Percentiles rank a stretch among this genome's conserved stretches.
Evolutionary conservation across 2,888 invertebrate genomes (phyloP).

Genomic region (Colletes collaris): DNA sequence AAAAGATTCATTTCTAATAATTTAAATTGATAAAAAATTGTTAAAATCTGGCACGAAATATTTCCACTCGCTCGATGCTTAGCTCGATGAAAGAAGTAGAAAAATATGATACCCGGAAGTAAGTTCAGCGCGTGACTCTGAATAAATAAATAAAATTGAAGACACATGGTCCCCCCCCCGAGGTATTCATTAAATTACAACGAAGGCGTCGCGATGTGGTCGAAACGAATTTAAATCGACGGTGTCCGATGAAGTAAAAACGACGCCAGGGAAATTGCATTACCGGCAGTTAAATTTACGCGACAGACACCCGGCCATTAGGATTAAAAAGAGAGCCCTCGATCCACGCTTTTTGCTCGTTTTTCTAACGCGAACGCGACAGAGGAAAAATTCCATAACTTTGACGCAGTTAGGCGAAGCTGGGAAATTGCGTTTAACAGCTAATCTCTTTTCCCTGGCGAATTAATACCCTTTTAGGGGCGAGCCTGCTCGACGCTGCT

Average conservation of each 20-base stretch:
- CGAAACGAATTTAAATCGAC: slow-evolving; percentile 35
- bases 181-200: slow-evolving; percentile 2
- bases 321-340: slow-evolving; percentile 17
- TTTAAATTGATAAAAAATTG: no score
- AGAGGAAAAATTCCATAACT: slow-evolving; percentile 25
- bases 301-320: slow-evolving; percentile 20
- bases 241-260: slow-evolving; percentile 38
- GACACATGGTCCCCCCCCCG: neutral
- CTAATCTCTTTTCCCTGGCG: neutral
- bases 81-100: no score
- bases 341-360: slow-evolving; percentile 11
- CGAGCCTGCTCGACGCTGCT: no score
- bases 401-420: neutral
- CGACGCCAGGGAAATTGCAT: slow-evolving; percentile 33
- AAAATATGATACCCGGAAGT: neutral
- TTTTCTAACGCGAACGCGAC: slow-evolving; percentile 9
- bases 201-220: slow-evolving; percentile 37
- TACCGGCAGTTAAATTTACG: slow-evolving; percentile 47
- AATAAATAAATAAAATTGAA: slow-evolving; percentile 18
- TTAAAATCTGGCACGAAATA: no score
- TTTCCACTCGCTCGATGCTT: no score
- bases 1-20: no score
- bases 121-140: neutral
- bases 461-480: slow-evolving; percentile 12
- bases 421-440: slow-evolving; percentile 22